These are phyloP conservation scores for Clusia tigrina DNA, from an alignment of 2,888 invertebrate genomes.

Conservation along the genomic window DNA sequence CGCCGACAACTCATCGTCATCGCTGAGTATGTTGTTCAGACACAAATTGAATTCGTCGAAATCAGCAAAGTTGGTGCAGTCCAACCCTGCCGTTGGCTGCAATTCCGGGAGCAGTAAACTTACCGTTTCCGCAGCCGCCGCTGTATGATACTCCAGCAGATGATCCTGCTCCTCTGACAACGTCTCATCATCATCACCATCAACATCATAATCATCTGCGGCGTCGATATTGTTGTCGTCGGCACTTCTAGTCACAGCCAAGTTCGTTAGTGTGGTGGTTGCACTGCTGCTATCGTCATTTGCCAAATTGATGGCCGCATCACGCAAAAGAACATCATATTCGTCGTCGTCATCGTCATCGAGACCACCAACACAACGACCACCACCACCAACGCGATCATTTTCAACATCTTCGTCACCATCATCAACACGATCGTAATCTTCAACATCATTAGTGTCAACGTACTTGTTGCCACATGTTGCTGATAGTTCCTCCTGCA, in stretches of 20 bases:
- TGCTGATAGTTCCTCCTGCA: slow-evolving; percentile 42
- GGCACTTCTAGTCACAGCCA: background rate
- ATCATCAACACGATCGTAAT: slow-evolving; percentile 27
- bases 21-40: slow-evolving; percentile 54
- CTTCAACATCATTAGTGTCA: slow-evolving; percentile 8
- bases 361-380: slow-evolving; percentile 26
- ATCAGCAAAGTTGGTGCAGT: slow-evolving; percentile 54
- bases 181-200: slow-evolving; percentile 23
- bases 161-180: slow-evolving; percentile 41
- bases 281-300: slow-evolving; percentile 24
- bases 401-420: slow-evolving; percentile 7
- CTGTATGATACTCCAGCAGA: slow-evolving; percentile 43
- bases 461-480: no score
- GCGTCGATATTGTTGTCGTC: slow-evolving; percentile 2
- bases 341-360: slow-evolving; percentile 27
- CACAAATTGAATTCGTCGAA: slow-evolving; percentile 59
- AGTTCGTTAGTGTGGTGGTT: background rate
- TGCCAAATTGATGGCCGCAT: slow-evolving; percentile 24
- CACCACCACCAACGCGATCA: slow-evolving; percentile 27
- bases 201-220: background rate
- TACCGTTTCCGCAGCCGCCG: slow-evolving; percentile 43
- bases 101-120: slow-evolving; percentile 51
- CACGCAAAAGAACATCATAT: no score
- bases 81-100: slow-evolving; percentile 42
- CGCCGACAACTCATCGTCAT: slow-evolving; percentile 41